Evolutionary conservation across 2,797 vertebrate species (phyloP), one percentile per base, ranked within the genome.

Genomic region (Gallirallus australis): DNA sequence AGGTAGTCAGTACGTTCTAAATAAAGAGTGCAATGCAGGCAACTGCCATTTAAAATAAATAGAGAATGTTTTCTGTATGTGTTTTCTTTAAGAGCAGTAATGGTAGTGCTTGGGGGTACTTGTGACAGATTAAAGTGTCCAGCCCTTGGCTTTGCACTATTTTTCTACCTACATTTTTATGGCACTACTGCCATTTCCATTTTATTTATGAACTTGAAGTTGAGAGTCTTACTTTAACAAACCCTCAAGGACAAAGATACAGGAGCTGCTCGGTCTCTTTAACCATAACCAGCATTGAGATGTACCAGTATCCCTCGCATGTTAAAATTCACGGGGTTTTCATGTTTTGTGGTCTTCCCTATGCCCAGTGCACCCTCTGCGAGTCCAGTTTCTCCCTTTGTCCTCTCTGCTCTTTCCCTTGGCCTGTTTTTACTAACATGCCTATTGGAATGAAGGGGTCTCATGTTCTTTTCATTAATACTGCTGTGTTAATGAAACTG

Each of bases 71-170:
- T 96, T 91, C 75, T 85, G 35, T 83, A n/a, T 76, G 48, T 78
- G 16, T 90, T 93, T 87, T 80, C 66, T 82, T 92, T 73, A 90
- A 84, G 20, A 94, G 82, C 39, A 16, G 75, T 84, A 70, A 88
- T 72, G 59, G 79, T 82, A 82, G 65, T 91, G 91, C 78, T 87
- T 71, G 78, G 47, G 78, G 78, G 76, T 94, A 89, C 68, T 90
- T 69, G 79, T 82, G 88, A 92, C 86, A 93, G 89, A 93, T 95
- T 80, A 56, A 92, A 80, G 75, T 89, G 83, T 94, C 91, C 80
- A 89, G 88, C 88, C 80, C 82, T 94, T 93, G 77, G 82, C 95
- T 95, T 97, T 96, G 92, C 91, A 95, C 94, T 95, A 40, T 93
- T 97, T 96, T 96, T 97, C 94, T 97, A 90, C 50, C 57, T 92